Base-by-base conservation (phyloP, 2,797 vertebrate species). In the Australoheros facetus region DNA sequence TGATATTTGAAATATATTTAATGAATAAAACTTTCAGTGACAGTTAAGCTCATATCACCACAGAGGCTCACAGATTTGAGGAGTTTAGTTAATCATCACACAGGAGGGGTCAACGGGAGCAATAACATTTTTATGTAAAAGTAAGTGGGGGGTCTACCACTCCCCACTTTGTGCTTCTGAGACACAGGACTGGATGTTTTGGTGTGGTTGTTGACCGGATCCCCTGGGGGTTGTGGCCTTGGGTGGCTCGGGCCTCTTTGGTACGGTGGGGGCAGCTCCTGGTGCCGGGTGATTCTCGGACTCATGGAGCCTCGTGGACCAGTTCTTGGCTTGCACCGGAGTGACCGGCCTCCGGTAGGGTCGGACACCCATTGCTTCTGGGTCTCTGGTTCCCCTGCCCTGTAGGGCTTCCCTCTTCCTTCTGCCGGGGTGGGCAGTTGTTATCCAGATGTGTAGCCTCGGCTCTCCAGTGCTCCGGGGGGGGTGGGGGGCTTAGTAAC, bases 321-420 rank as follows among this genome's bases (percentile, higher is more conserved):
- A 7, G 7, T 7, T 32, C 30, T 32, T 32, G 23, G 23, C 23
- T 23, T 23, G 23, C 23, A 23, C 23, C 23, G 23, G 23, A 23
- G 23, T 23, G 23, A 23, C 23, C 23, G 34, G 34, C 3, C 34
- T 34, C 34, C 8, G 10, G 57, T 34, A 19, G 34, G 28, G 30
- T 58, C 4, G 4, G 17, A 30, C 32, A 8, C 0, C 56, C 3
- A 0, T 32, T 58, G 30, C 30, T 9, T 34, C 19, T 34, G 57
- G 57, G 19, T 59, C 0, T 59, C 28, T 58, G 56, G 56, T 4
- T 17, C 56, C 34, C 28, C 32, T 32, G 56, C 56, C 32, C 32
- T 17, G 3, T 34, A 5, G 30, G 57, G 57, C 17, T 30, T n/a
- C 30, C 17, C 57, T 12, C 12, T 34, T 34, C 5, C 0, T 59